Evolutionary conservation across 1,140 invertebrate genomes (phyloP).

Genomic region (Brachionus calyciflorus): DNA sequence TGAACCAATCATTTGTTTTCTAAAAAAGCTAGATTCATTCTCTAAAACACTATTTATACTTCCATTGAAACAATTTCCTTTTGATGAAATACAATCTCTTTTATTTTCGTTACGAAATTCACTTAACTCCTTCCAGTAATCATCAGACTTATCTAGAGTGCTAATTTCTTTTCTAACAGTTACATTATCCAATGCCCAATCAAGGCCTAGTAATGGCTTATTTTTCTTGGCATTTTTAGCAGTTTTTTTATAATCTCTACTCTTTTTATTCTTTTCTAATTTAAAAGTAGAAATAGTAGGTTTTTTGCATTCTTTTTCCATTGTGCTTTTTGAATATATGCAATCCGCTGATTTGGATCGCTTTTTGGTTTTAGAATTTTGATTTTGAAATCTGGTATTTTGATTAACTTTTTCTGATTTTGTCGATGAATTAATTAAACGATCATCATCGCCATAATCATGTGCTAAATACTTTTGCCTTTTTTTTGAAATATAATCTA

Average conservation of each 20-base stretch:
- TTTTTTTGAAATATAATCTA: constrained; percentile 25
- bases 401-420: neutral
- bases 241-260: constrained; percentile 24
- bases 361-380: neutral
- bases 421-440: neutral
- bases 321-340: neutral
- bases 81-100: constrained; percentile 27
- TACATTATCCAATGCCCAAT: constrained; percentile 23
- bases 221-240: constrained; percentile 11
- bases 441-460: neutral
- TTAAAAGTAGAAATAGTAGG: neutral
- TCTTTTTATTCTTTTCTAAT: neutral
- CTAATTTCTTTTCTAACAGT: neutral
- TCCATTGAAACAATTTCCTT: constrained; percentile 22
- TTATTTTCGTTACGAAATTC: constrained; percentile 2
- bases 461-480: constrained; percentile 23
- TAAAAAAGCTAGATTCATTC: neutral
- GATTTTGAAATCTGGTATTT: neutral
- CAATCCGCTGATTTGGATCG: constrained; percentile 9
- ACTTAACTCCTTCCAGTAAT: constrained; percentile 31
- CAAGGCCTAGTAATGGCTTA: constrained; percentile 11
- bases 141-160: constrained; percentile 11
- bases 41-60: constrained; percentile 13
- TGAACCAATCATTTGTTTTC: neutral
- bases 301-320: neutral